A percentile compares a stretch with the other conserved stretches of the same genome.
Conservation (phyloP, 2,797 vertebrate genomes). For the Potorous gilbertii region DNA sequence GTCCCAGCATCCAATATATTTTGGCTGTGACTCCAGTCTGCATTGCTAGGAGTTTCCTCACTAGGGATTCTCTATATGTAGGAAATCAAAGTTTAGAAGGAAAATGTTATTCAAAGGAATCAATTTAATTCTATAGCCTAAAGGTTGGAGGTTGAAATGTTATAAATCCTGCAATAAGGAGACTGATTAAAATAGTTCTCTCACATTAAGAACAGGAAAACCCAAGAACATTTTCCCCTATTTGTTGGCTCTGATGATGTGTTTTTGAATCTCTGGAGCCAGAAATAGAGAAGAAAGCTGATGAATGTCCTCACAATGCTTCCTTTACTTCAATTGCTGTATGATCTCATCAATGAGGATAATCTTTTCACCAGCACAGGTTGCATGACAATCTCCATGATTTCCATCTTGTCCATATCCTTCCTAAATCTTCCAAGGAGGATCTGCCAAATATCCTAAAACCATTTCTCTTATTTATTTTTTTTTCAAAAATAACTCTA, state of each 20-base stretch:
- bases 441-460: background rate
- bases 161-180: background rate
- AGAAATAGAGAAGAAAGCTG: background rate
- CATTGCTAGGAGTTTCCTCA: background rate
- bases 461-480: background rate
- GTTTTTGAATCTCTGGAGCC: background rate
- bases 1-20: background rate
- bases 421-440: background rate
- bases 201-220: background rate
- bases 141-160: background rate
- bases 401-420: background rate
- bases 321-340: background rate
- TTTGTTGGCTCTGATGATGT: background rate
- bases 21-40: background rate
- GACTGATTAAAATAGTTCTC: background rate
- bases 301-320: background rate
- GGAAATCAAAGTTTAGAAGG: background rate
- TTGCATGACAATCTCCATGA: background rate
- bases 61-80: background rate
- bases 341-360: background rate
- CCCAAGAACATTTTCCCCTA: background rate
- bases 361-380: background rate
- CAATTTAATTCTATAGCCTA: background rate
- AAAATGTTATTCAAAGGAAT: background rate
- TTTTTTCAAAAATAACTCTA: background rate